Percentiles rank a stretch among this genome's conserved stretches.
phyloP scores from a whole-genome alignment of 2,888 invertebrate species.

The Hirtodrosophila confusa region DNA sequence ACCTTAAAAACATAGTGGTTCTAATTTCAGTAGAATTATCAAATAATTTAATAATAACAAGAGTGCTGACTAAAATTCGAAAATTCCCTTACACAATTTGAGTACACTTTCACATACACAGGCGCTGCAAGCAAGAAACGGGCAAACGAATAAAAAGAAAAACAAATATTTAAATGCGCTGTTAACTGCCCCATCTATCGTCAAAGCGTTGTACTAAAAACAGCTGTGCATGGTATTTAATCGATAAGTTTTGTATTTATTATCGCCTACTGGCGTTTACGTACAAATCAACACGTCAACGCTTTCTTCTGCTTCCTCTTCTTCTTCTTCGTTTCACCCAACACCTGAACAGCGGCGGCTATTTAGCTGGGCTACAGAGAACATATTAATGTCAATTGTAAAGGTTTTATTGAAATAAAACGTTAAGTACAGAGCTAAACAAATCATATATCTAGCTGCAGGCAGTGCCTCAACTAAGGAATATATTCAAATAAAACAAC shows the following conservation, averaged over 20 bases:
- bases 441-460: conserved; percentile 2
- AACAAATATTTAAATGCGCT: conserved; percentile 15
- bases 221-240: conserved; percentile 16
- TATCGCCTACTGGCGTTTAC: conserved; percentile 46
- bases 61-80: no score
- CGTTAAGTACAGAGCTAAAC: conserved; percentile 6
- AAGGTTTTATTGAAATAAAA: conserved; percentile 41
- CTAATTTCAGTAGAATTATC: no score
- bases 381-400: conserved; percentile 28
- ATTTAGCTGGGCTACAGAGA: conserved; percentile 19
- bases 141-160: no score
- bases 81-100: no score
- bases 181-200: conserved; percentile 38
- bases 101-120: no score
- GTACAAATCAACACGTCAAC: conserved; percentile 65
- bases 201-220: not conserved
- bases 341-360: conserved; percentile 53
- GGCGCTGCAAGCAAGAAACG: no score
- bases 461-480: conserved; percentile 20
- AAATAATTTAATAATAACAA: no score
- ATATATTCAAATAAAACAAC: conserved; percentile 2
- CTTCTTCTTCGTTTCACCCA: conserved; percentile 33
- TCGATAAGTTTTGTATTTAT: conserved; percentile 23
- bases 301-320: conserved; percentile 63
- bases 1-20: no score